Conservation (phyloP, 2,797 vertebrate genomes). For the Emydoidea blandingii region DNA sequence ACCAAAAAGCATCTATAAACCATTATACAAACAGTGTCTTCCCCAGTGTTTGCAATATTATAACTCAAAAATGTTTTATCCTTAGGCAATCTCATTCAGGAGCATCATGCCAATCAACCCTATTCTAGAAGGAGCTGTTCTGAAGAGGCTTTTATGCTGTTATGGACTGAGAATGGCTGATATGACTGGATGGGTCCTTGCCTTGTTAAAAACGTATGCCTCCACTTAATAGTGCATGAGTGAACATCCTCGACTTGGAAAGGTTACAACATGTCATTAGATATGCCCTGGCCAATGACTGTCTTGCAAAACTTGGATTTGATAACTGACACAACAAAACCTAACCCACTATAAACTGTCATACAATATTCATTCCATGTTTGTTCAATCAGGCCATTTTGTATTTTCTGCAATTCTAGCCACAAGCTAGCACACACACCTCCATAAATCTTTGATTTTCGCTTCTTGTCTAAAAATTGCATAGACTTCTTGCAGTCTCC, state of each 20-base stretch:
- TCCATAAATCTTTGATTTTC: constrained; percentile 53
- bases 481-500: not conserved
- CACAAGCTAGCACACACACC: not conserved
- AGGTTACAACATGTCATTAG: not conserved
- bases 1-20: not conserved
- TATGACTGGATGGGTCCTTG: accelerated
- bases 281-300: not conserved
- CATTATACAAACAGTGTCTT: not conserved
- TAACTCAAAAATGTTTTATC: not conserved
- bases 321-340: not conserved
- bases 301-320: not conserved
- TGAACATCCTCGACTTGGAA: not conserved
- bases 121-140: not conserved
- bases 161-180: not conserved
- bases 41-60: not conserved
- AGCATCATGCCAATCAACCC: not conserved
- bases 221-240: not conserved
- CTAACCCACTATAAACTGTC: not conserved
- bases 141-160: not conserved
- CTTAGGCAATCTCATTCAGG: not conserved
- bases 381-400: not conserved
- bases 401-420: constrained; percentile 3
- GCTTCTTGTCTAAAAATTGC: constrained; percentile 15
- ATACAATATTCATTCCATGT: not conserved
- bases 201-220: not conserved